Evolutionary conservation across 1,140 invertebrate genomes (phyloP).

Genomic region (Apis dorsata): DNA sequence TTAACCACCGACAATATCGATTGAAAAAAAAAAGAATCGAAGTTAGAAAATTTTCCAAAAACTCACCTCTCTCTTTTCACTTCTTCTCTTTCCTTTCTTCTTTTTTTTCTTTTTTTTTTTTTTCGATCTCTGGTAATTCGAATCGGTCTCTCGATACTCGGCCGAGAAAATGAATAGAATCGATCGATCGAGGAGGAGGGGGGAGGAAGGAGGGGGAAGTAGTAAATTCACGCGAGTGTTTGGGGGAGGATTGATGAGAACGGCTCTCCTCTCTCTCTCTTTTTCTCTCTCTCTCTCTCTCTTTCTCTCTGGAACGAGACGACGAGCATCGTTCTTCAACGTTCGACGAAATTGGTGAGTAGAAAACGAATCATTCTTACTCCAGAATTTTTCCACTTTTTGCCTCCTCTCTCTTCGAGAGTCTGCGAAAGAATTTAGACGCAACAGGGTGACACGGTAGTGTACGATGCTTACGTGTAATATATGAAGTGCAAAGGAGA

Average conservation of each 20-base stretch:
- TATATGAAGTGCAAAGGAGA: background rate
- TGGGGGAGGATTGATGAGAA: conserved; percentile 14
- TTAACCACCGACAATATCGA: no score
- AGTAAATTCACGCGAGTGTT: conserved; percentile 25
- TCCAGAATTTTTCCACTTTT: background rate
- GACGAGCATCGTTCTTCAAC: background rate
- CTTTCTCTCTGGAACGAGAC: background rate
- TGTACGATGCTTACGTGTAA: background rate
- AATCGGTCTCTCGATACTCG: conserved; percentile 18
- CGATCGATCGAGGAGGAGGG: background rate
- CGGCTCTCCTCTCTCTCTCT: no score
- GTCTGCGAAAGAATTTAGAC: background rate
- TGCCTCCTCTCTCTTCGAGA: background rate
- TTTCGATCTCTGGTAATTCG: background rate
- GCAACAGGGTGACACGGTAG: conserved; percentile 34
- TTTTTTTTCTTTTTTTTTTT: no score
- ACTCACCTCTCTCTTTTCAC: no score
- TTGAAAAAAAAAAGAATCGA: no score
- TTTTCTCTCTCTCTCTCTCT: no score
- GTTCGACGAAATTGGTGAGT: conserved; percentile 35
- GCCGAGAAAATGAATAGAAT: conserved; percentile 6
- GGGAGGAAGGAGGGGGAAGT: no score
- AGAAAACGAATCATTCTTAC: conserved; percentile 28
- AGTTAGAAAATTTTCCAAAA: no score
- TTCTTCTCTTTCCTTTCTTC: no score